Percentiles rank a stretch among this genome's conserved stretches.
phyloP scores from a whole-genome alignment of 2,888 invertebrate species.

The Coelopa pilipes region DNA sequence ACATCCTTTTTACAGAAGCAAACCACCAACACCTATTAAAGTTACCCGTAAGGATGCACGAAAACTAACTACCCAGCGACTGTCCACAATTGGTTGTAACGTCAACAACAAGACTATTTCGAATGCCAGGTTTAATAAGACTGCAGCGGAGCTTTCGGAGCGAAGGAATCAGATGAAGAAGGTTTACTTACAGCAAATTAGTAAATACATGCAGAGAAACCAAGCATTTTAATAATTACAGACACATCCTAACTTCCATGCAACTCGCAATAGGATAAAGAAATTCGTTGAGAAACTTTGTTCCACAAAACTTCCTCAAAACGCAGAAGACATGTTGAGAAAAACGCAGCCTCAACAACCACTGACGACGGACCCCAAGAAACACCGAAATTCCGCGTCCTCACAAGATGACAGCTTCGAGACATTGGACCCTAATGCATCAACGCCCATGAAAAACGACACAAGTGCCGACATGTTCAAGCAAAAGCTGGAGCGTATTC shows the following conservation, averaged over 20 bases:
- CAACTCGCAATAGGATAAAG: conserved; percentile 58
- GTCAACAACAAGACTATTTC: conserved; percentile 49
- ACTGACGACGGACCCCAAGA: conserved; percentile 1
- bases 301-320: conserved; percentile 52
- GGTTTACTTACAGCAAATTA: conserved; percentile 43
- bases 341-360: conserved; percentile 50
- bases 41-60: conserved; percentile 52
- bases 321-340: conserved; percentile 49
- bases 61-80: conserved; percentile 47
- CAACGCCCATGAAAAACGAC: conserved; percentile 26
- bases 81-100: conserved; percentile 50
- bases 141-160: conserved; percentile 47
- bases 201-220: background rate
- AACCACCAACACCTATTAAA: conserved; percentile 34
- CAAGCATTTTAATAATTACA: conserved; percentile 35
- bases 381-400: background rate
- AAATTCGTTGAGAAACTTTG: conserved; percentile 59
- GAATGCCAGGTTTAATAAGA: conserved; percentile 45
- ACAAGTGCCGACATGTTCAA: conserved; percentile 49
- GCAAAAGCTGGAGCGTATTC: conserved; percentile 54
- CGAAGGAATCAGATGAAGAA: conserved; percentile 52
- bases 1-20: background rate
- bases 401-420: conserved; percentile 30
- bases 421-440: conserved; percentile 30
- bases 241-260: conserved; percentile 57